phyloP scores from a whole-genome alignment of 2,888 invertebrate genomes.

The Dynastes maya region DNA sequence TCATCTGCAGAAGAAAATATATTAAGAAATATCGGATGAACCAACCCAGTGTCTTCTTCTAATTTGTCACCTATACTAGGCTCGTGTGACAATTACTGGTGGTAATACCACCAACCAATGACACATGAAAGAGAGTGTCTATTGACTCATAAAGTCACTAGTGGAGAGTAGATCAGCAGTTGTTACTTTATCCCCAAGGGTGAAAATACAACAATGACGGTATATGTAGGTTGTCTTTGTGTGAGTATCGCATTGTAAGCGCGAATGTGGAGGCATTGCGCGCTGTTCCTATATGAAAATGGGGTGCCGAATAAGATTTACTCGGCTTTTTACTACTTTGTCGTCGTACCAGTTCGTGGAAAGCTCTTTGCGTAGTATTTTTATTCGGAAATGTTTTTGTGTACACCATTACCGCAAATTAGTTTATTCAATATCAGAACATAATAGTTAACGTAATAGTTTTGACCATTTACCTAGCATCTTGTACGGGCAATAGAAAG shows the following conservation, averaged over 20 bases:
- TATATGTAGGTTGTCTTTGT: slow-evolving; percentile 10
- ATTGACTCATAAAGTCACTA: slow-evolving; percentile 62
- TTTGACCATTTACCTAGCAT: too few relatives aligned
- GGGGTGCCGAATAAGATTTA: slow-evolving; percentile 47
- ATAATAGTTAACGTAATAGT: not conserved
- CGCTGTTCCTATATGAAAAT: slow-evolving; percentile 36
- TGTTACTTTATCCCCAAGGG: slow-evolving; percentile 47
- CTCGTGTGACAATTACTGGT: too few relatives aligned
- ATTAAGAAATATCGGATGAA: too few relatives aligned
- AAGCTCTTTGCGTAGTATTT: slow-evolving; percentile 30
- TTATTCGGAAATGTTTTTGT: slow-evolving; percentile 25
- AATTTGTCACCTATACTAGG: too few relatives aligned
- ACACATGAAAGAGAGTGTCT: slow-evolving; percentile 59
- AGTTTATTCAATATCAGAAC: slow-evolving; percentile 9
- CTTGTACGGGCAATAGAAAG: too few relatives aligned
- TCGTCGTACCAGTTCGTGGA: not conserved
- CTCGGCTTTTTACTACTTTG: slow-evolving; percentile 45
- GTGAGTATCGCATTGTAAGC: not conserved
- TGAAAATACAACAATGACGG: slow-evolving; percentile 29
- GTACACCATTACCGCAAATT: slow-evolving; percentile 22
- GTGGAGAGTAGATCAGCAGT: slow-evolving; percentile 53
- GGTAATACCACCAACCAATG: slow-evolving; percentile 40
- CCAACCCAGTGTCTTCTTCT: too few relatives aligned
- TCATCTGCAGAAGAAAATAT: too few relatives aligned
- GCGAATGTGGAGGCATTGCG: slow-evolving; percentile 26